Evolutionary conservation across 1,140 invertebrate species (phyloP).

Genomic region (Leucophenga varia): DNA sequence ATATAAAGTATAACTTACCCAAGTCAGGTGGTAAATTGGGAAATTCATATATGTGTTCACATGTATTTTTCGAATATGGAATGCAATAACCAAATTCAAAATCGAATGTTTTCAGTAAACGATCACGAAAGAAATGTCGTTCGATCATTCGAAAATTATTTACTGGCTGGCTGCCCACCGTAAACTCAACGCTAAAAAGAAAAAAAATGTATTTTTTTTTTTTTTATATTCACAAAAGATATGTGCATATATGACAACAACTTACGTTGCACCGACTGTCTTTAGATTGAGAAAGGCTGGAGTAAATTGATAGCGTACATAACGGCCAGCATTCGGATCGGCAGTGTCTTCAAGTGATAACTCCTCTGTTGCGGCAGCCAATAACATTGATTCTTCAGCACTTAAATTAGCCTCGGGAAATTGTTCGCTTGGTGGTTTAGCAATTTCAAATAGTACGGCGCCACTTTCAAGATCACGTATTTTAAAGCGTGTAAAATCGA

Average conservation of each 20-base stretch:
- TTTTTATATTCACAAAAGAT: not conserved
- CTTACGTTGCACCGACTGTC: constrained; percentile 92
- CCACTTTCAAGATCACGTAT: constrained; percentile 94
- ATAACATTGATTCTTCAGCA: constrained; percentile 60
- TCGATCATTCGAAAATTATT: constrained; percentile 99
- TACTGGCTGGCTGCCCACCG: constrained; percentile 86
- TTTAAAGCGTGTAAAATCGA: constrained; percentile 97
- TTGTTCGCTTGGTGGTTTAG: constrained; percentile 77
- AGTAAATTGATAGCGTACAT: constrained; percentile 97
- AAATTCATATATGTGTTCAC: constrained; percentile 99
- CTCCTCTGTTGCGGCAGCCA: constrained; percentile 62
- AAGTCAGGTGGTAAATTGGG: constrained; percentile 82
- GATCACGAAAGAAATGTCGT: constrained; percentile 93
- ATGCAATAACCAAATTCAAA: constrained; percentile 99
- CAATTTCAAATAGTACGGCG: constrained; percentile 94
- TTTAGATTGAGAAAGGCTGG: constrained; percentile 94
- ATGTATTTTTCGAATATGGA: constrained; percentile 95
- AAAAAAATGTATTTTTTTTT: constrained; percentile 6
- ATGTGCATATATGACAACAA: not conserved
- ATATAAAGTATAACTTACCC: constrained; percentile 76
- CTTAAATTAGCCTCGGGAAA: constrained; percentile 61
- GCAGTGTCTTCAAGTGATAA: constrained; percentile 56
- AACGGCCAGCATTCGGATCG: constrained; percentile 89
- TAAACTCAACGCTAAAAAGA: constrained; percentile 87
- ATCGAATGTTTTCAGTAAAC: constrained; percentile 96